Base-by-base conservation (phyloP, 2,113 vertebrate genomes). In the Cinclus mexicanus region DNA sequence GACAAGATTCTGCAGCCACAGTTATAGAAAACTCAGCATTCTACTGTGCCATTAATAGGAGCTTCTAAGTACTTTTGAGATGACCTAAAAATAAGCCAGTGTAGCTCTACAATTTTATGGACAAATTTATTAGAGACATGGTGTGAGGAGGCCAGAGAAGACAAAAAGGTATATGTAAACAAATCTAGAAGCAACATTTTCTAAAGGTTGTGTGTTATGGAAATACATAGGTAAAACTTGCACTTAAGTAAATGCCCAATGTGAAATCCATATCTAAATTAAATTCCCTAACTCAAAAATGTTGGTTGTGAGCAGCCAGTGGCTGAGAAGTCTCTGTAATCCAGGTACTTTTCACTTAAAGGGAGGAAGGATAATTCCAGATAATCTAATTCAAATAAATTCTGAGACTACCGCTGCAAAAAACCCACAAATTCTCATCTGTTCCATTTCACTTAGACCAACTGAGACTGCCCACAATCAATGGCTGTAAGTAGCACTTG, bases 41-140 rank as follows among this genome's bases (percentile, higher is more conserved):
- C 53, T 91, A 21, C 47, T 46, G 55, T 67, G 88, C 83, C 86
- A 75, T 93, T 85, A 87, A 74, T 65, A 93, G 86, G 70, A 95
- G 39, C 42, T 78, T 90, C 86, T 63, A 74, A 89, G 90, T 95
- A 91, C 75, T 95, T 94, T 22, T 74, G 57, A 94, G n/a, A 72
- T 47, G 46, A 74, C 53, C 76, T 95, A 93, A 97, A 96, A 96
- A 92, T 89, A 97, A 96, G 65, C 7, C 57, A 71, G 31, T 81
- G 91, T 67, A 87, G 9, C 52, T 65, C 78, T 55, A 37, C 46
- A 83, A 61, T 94, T 92, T 93, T 76, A 86, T 84, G 61, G 90
- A 61, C 28, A 90, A 87, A 64, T 89, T 92, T 93, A 47, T 67
- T 67, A 63, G 46, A 67, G 60, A 46, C 19, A 17, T 52, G 49